Conservation (phyloP, 2,797 vertebrate species). For the Oreonectes daqikongensis region DNA sequence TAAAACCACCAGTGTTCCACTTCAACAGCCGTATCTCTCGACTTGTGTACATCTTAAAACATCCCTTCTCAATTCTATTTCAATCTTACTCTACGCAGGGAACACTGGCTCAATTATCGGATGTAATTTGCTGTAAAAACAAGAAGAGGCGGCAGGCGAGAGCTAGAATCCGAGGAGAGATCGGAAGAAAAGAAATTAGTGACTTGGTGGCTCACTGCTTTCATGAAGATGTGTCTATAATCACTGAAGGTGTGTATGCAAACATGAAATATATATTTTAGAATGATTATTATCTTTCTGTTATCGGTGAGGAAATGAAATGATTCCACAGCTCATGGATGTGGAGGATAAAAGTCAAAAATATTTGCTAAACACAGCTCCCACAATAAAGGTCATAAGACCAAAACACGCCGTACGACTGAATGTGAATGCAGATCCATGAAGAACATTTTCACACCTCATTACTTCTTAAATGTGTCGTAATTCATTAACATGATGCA, state of each 20-base stretch:
- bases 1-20: constrained; percentile 16
- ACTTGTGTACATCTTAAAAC: constrained; percentile 33
- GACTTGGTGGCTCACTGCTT: not conserved
- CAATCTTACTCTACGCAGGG: constrained; percentile 33
- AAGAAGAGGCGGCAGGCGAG: constrained; percentile 23
- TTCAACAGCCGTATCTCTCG: constrained; percentile 18
- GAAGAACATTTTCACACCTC: no score
- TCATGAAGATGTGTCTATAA: not conserved
- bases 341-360: no score
- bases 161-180: constrained; percentile 16
- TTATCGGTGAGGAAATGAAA: not conserved
- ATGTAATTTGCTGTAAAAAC: constrained; percentile 44
- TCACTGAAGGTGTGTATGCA: not conserved
- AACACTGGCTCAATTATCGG: constrained; percentile 23
- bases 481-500: no score
- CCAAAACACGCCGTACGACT: no score
- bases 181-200: not conserved
- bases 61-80: constrained; percentile 41
- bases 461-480: no score
- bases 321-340: no score
- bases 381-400: no score
- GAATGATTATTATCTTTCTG: not conserved
- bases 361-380: no score
- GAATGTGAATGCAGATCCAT: no score
- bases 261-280: not conserved